Conservation (phyloP, 1,140 invertebrate species). For the Maconellicoccus hirsutus region DNA sequence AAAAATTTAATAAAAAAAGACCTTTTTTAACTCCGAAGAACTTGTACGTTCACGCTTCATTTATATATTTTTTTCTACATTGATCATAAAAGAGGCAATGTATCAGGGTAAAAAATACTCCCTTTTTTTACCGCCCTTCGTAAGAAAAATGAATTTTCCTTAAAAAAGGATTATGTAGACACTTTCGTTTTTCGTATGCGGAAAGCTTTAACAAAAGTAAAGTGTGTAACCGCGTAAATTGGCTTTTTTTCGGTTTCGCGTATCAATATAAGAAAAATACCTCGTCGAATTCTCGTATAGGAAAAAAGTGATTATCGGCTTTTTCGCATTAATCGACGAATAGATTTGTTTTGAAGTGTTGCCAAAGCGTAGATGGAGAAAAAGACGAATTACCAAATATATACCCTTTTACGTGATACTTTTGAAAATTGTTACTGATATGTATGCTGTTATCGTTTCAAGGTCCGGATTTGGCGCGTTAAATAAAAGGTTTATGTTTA, state of each 20-base stretch:
- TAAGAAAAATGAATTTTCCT: neutral
- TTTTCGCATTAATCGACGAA: neutral
- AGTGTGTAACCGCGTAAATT: conserved; percentile 3
- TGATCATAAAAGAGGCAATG: neutral
- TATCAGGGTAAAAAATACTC: neutral
- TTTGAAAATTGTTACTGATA: neutral
- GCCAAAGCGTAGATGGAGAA: neutral
- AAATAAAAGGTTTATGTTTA: neutral
- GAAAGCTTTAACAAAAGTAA: neutral
- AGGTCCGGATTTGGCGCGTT: neutral
- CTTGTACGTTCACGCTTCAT: neutral
- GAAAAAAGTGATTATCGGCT: neutral
- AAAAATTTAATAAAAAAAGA: neutral
- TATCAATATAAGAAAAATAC: neutral
- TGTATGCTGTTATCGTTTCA: neutral
- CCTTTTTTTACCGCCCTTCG: neutral
- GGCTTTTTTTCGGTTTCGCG: neutral
- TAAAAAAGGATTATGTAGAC: neutral
- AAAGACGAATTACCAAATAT: neutral
- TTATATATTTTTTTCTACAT: neutral
- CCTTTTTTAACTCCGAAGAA: neutral
- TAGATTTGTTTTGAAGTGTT: conserved; percentile 9
- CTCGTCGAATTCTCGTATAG: too few species aligned
- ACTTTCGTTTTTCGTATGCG: neutral
- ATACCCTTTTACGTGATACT: neutral